These are phyloP conservation scores for Ischnus inquisitorius DNA, from an alignment of 2,888 invertebrate species.

Conservation along the genomic window DNA sequence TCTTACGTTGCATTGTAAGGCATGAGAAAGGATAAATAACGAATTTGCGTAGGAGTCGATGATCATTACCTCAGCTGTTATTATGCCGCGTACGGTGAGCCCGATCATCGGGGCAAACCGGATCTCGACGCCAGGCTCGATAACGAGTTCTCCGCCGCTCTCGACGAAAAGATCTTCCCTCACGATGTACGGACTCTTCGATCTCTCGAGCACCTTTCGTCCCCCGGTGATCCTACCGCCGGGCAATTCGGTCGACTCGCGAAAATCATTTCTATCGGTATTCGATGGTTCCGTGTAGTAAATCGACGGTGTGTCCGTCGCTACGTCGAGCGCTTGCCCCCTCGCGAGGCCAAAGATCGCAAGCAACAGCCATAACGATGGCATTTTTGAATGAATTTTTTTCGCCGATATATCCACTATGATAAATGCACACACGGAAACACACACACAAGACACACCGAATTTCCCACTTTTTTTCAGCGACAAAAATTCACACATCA, in stretches of 20 bases:
- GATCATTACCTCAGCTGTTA: conserved; percentile 94
- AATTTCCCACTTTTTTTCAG: neutral
- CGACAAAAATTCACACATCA: conserved; percentile 33
- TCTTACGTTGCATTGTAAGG: neutral
- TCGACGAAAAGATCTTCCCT: conserved; percentile 93
- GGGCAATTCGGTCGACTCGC: conserved; percentile 87
- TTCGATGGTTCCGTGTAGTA: conserved; percentile 82
- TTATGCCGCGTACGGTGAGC: conserved; percentile 95
- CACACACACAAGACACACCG: conserved; percentile 7
- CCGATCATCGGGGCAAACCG: conserved; percentile 97
- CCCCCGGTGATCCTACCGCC: conserved; percentile 89
- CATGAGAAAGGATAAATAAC: neutral
- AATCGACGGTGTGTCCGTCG: conserved; percentile 79
- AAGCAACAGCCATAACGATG: conserved; percentile 53
- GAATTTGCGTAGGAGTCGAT: conserved; percentile 1
- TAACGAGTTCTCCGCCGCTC: conserved; percentile 91
- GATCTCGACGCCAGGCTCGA: conserved; percentile 96
- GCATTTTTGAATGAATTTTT: conserved; percentile 58
- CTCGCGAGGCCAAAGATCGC: conserved; percentile 57
- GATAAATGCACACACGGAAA: neutral
- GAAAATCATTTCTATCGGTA: conserved; percentile 70
- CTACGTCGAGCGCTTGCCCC: conserved; percentile 69
- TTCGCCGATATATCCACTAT: conserved; percentile 10
- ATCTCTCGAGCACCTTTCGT: conserved; percentile 86
- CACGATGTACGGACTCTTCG: conserved; percentile 91